Percentiles rank a stretch among this genome's conserved stretches.
Evolutionary conservation across 2,888 invertebrate genomes (phyloP).

Genomic region (Amitus sp.): DNA sequence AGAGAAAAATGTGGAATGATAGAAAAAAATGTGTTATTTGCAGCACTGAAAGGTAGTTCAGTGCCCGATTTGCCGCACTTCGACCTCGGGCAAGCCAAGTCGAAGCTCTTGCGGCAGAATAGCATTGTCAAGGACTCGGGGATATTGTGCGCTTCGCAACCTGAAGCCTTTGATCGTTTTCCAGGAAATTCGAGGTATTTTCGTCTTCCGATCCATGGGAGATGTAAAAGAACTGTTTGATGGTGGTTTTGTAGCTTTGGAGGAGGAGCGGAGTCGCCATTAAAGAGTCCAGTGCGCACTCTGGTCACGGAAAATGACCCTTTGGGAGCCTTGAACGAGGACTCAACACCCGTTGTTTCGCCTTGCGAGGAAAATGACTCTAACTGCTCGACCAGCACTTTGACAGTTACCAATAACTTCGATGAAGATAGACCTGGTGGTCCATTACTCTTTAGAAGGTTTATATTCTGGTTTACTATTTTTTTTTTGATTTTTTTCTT

Average conservation of each 20-base stretch:
- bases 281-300: slow-evolving; percentile 71
- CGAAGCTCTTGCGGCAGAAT: slow-evolving; percentile 59
- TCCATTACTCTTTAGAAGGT: slow-evolving; percentile 62
- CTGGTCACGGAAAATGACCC: slow-evolving; percentile 94
- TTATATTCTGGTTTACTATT: slow-evolving; percentile 20
- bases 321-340: slow-evolving; percentile 76
- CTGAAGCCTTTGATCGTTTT: slow-evolving; percentile 54
- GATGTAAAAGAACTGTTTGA: neutral
- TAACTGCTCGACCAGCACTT: slow-evolving; percentile 63
- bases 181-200: slow-evolving; percentile 54
- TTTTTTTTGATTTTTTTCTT: no score
- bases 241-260: slow-evolving; percentile 42
- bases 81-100: slow-evolving; percentile 56
- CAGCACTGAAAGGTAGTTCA: slow-evolving; percentile 61
- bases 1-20: no score
- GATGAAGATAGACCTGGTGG: slow-evolving; percentile 58
- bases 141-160: slow-evolving; percentile 49
- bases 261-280: slow-evolving; percentile 57
- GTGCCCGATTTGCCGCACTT: slow-evolving; percentile 61
- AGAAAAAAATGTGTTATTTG: no score
- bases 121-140: slow-evolving; percentile 61
- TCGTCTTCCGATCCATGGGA: no score
- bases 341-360: slow-evolving; percentile 60
- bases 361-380: slow-evolving; percentile 64
- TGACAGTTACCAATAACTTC: slow-evolving; percentile 60